A percentile compares a stretch with the other conserved stretches of the same genome.
These are phyloP conservation scores for Adoxophyes honmai DNA, from an alignment of 1,140 invertebrate genomes.

Conservation along the genomic window DNA sequence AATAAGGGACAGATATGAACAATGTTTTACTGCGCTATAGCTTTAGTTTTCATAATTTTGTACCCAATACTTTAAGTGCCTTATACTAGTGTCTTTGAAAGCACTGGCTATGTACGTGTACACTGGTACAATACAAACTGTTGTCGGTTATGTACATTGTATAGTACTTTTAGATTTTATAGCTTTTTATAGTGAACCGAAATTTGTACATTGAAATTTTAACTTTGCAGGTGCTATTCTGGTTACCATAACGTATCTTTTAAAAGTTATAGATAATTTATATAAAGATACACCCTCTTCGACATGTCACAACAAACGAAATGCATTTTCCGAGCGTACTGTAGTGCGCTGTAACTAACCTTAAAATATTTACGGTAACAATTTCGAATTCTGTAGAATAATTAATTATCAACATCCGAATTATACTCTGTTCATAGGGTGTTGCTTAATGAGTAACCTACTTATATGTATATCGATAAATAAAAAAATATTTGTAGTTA, in stretches of 20 bases:
- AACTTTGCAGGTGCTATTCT: constrained; percentile 57
- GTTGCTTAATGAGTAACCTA: constrained; percentile 70
- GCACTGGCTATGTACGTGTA: not conserved
- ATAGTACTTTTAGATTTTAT: not conserved
- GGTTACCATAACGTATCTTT: constrained; percentile 61
- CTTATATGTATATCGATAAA: constrained; percentile 60
- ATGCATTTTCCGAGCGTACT: constrained; percentile 10
- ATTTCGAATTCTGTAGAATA: constrained; percentile 15
- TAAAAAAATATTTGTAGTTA: constrained; percentile 58
- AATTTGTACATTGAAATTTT: constrained; percentile 38
- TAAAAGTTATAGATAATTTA: constrained; percentile 34
- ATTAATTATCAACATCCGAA: constrained; percentile 52
- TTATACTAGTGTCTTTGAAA: not conserved
- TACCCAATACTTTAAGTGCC: constrained; percentile 3
- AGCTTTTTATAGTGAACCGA: constrained; percentile 25
- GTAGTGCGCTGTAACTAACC: not conserved
- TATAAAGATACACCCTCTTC: constrained; percentile 14
- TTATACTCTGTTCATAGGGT: constrained; percentile 52
- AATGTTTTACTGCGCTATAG: too few relatives aligned
- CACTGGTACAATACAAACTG: constrained; percentile 4
- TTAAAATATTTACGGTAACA: not conserved
- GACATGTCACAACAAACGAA: not conserved
- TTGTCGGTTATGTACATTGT: constrained; percentile 17
- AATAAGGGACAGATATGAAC: too few relatives aligned
- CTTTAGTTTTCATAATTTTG: constrained; percentile 14